These are phyloP conservation scores for Cricetomys ansorgei DNA, from an alignment of 2,113 vertebrate species.

Conservation along the genomic window DNA sequence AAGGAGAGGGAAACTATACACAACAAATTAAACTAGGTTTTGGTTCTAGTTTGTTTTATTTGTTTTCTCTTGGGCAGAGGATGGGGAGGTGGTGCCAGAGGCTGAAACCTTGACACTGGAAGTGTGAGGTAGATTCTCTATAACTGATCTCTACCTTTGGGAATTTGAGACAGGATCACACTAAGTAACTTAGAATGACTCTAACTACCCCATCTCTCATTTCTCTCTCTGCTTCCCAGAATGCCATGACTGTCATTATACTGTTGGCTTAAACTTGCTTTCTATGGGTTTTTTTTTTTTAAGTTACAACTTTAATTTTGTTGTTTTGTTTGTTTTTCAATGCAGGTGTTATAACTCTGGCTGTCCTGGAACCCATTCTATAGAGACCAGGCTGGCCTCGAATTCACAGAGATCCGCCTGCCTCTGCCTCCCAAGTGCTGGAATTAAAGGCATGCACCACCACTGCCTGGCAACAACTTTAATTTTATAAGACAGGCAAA, in stretches of 20 bases:
- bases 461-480: too few species aligned
- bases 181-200: background rate
- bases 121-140: background rate
- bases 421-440: too few species aligned
- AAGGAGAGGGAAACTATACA: background rate
- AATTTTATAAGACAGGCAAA: background rate
- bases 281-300: too few species aligned
- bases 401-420: too few species aligned
- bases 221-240: background rate
- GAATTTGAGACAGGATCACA: background rate
- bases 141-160: background rate
- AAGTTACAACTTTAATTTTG: too few species aligned
- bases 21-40: slow-evolving; percentile 31
- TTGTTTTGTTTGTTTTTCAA: too few species aligned
- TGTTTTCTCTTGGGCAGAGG: background rate
- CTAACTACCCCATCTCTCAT: background rate
- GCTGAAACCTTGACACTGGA: background rate
- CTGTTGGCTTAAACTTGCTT: background rate
- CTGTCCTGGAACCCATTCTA: too few species aligned
- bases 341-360: too few species aligned
- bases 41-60: background rate
- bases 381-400: too few species aligned
- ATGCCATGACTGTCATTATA: background rate
- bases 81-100: too few species aligned
- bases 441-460: too few species aligned